These are phyloP conservation scores for Rhyacophila evoluta DNA, from an alignment of 2,888 invertebrate genomes.

Conservation along the genomic window DNA sequence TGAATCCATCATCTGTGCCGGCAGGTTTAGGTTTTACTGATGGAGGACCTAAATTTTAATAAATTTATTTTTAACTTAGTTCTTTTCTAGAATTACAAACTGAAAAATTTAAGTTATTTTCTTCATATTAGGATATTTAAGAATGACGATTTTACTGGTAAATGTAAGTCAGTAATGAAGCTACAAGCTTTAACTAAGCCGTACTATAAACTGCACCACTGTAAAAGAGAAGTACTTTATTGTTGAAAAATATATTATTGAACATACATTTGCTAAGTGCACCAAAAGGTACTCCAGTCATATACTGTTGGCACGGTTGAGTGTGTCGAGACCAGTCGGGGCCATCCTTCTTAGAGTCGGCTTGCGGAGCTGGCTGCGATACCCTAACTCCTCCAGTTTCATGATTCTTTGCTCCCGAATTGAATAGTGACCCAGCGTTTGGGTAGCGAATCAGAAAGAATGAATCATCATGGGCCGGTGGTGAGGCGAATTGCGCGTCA, in stretches of 20 bases:
- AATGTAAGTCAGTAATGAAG: too few species aligned
- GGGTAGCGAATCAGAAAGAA: slow-evolving; percentile 79
- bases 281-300: slow-evolving; percentile 64
- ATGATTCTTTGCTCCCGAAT: slow-evolving; percentile 59
- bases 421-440: slow-evolving; percentile 63
- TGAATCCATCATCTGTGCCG: slow-evolving; percentile 79
- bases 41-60: slow-evolving; percentile 54
- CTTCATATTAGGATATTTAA: too few species aligned
- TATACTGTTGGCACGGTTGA: slow-evolving; percentile 75
- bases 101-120: too few species aligned
- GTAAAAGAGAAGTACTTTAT: too few species aligned
- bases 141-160: too few species aligned
- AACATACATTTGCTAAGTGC: slow-evolving; percentile 52
- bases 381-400: slow-evolving; percentile 60
- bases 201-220: too few species aligned
- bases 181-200: too few species aligned
- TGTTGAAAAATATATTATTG: too few species aligned
- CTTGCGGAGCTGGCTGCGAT: slow-evolving; percentile 57
- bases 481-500: slow-evolving; percentile 71
- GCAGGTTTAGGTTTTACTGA: slow-evolving; percentile 71
- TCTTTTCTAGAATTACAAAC: too few species aligned
- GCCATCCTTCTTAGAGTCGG: slow-evolving; percentile 58
- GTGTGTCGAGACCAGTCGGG: slow-evolving; percentile 76
- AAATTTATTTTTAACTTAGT: too few species aligned
- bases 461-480: slow-evolving; percentile 80